Evolutionary conservation across 2,797 vertebrate genomes (phyloP).

Genomic region (Hylomyscus alleni): DNA sequence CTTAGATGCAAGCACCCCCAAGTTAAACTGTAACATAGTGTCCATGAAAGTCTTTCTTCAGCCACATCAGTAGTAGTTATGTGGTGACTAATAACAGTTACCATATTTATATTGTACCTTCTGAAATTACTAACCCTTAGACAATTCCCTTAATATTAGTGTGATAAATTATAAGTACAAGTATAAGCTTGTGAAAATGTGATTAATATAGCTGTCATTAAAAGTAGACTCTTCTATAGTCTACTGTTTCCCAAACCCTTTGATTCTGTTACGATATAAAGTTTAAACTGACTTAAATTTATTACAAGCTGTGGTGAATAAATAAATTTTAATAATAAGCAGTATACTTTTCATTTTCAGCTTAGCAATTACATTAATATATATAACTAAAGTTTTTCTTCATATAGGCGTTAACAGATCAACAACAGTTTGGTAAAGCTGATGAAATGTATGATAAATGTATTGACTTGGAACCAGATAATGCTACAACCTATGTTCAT

Average conservation of each 20-base stretch:
- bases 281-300: conserved; percentile 39
- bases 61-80: neutral
- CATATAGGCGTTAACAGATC: conserved; percentile 97
- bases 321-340: conserved; percentile 71
- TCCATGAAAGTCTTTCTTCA: neutral
- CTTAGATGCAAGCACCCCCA: neutral
- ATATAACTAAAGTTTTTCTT: conserved; percentile 61
- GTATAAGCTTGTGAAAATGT: conserved; percentile 7
- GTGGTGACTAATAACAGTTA: conserved; percentile 8
- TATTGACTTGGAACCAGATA: conserved; percentile 98
- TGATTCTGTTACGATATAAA: conserved; percentile 23
- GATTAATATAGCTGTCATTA: neutral
- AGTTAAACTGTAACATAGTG: neutral
- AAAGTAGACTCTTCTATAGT: conserved; percentile 2
- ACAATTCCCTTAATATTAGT: conserved; percentile 49
- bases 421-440: conserved; percentile 99
- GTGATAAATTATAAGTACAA: conserved; percentile 39
- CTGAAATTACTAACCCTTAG: conserved; percentile 50
- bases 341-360: conserved; percentile 46
- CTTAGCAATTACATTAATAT: conserved; percentile 47
- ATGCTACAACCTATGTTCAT: conserved; percentile 99
- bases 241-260: neutral
- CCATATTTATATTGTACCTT: conserved; percentile 33
- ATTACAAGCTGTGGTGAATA: conserved; percentile 37
- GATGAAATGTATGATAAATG: conserved; percentile 99